phyloP scores from a whole-genome alignment of 2,113 vertebrate genomes.

The Atrichornis clamosus region DNA sequence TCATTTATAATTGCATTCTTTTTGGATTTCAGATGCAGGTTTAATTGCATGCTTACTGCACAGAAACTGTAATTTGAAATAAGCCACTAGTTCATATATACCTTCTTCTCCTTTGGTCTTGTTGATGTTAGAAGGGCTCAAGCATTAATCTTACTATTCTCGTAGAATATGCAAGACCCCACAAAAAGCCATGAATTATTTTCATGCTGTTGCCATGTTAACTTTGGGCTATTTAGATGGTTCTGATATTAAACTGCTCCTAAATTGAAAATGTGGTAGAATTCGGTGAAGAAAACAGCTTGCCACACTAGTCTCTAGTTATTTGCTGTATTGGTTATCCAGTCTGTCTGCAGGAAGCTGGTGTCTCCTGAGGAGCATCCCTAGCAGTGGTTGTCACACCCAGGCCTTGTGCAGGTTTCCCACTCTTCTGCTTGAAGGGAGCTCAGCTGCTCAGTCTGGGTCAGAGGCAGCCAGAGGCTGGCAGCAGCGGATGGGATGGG shows the following conservation, averaged over 20 bases:
- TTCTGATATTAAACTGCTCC: background rate
- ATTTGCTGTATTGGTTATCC: background rate
- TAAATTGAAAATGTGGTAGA: background rate
- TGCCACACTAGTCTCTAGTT: background rate
- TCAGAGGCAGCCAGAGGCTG: background rate
- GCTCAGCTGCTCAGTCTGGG: background rate
- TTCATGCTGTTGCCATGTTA: background rate
- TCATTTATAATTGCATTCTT: background rate
- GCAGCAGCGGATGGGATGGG: background rate
- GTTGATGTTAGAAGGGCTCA: background rate
- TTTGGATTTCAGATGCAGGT: background rate
- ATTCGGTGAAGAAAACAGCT: background rate
- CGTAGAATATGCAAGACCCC: background rate
- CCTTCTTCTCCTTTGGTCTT: background rate
- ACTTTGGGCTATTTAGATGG: background rate
- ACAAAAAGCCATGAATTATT: background rate
- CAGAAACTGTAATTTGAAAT: background rate
- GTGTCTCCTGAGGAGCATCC: background rate
- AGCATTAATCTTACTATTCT: background rate
- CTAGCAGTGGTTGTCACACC: background rate
- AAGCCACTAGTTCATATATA: background rate
- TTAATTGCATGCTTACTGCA: background rate
- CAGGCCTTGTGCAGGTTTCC: fast-evolving
- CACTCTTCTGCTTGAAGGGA: background rate
- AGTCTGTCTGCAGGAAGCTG: background rate